Conservation (phyloP, 2,888 invertebrate species). For the Nymphalis urticae region DNA sequence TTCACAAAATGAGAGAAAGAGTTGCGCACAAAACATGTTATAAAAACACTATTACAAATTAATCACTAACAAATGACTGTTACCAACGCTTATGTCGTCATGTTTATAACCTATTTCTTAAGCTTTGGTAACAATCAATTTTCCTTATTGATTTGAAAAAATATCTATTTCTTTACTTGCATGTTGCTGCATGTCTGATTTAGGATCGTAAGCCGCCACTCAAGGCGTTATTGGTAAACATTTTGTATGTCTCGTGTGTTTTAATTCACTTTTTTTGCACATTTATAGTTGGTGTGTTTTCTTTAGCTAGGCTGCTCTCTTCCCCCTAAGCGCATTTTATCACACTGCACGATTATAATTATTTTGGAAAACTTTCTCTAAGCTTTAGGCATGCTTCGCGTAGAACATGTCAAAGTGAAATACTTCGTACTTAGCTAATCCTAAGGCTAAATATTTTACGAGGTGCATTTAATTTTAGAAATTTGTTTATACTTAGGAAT, state of each 20-base stretch:
- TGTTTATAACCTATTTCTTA: constrained; percentile 31
- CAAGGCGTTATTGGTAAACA: constrained; percentile 77
- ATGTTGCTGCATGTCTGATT: constrained; percentile 80
- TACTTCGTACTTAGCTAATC: constrained; percentile 37
- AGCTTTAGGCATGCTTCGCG: constrained; percentile 80
- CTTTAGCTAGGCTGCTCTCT: constrained; percentile 80
- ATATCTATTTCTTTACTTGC: constrained; percentile 74
- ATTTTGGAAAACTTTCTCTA: constrained; percentile 76
- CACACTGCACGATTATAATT: constrained; percentile 80
- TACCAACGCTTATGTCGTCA: constrained; percentile 54
- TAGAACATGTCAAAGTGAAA: constrained; percentile 65
- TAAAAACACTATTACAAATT: constrained; percentile 52
- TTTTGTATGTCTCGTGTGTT: constrained; percentile 69
- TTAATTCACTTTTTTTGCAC: constrained; percentile 79
- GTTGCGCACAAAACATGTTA: constrained; percentile 63
- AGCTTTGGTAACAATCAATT: constrained; percentile 66
- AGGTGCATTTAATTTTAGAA: constrained; percentile 30
- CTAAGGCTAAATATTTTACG: constrained; percentile 43
- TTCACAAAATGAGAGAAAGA: constrained; percentile 68
- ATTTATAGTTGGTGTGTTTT: constrained; percentile 78
- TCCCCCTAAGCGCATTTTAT: constrained; percentile 78
- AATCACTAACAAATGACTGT: constrained; percentile 56
- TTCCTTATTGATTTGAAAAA: constrained; percentile 54
- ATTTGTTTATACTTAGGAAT: constrained; percentile 27
- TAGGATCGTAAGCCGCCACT: constrained; percentile 78